Percentiles rank a stretch among this genome's conserved stretches.
These are phyloP conservation scores for Andrena bicolor DNA, from an alignment of 2,888 invertebrate species.

Conservation along the genomic window DNA sequence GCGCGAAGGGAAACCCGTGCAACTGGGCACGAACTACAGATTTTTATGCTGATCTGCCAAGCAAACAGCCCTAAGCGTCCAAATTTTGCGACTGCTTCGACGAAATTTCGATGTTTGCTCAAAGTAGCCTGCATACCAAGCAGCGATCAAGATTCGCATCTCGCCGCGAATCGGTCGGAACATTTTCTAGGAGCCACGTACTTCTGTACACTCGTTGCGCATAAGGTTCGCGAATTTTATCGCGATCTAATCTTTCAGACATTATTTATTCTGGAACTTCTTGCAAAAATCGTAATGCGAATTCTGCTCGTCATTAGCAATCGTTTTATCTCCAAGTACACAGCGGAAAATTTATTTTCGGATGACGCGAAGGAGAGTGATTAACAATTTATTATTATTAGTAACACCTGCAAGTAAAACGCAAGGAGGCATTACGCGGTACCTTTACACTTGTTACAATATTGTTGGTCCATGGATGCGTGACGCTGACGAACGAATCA, in stretches of 20 bases:
- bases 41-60: slow-evolving; percentile 66
- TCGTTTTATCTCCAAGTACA: background rate
- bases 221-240: slow-evolving; percentile 32
- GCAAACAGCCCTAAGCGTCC: slow-evolving; percentile 69
- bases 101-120: slow-evolving; percentile 74
- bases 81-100: slow-evolving; percentile 65
- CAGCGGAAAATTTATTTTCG: background rate
- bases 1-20: slow-evolving; percentile 8
- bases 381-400: background rate
- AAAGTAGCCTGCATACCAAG: slow-evolving; percentile 74
- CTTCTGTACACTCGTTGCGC: slow-evolving; percentile 9
- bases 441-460: background rate
- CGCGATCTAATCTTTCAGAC: slow-evolving; percentile 22
- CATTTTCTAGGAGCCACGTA: slow-evolving; percentile 9
- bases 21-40: slow-evolving; percentile 42
- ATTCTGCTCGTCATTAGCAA: no score
- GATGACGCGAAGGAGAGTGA: background rate
- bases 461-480: background rate
- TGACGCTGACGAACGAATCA: background rate
- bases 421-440: background rate
- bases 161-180: slow-evolving; percentile 14
- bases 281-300: background rate
- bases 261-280: background rate
- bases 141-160: slow-evolving; percentile 60
- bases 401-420: background rate